Evolutionary conservation across 2,797 vertebrate genomes (phyloP).

Genomic region (Steatocranus sp.): DNA sequence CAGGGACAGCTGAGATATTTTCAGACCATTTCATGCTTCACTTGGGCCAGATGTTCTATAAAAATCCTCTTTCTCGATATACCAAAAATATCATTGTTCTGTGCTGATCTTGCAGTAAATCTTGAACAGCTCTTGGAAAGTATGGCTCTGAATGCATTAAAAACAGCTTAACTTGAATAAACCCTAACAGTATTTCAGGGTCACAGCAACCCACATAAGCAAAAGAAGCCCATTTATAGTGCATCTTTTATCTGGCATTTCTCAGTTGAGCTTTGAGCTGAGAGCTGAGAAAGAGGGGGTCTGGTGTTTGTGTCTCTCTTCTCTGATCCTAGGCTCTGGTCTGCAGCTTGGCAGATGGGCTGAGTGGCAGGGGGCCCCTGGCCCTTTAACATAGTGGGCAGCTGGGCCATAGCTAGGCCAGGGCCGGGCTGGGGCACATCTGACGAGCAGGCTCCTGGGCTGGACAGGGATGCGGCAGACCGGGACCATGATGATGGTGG

Average conservation of each 20-base stretch:
- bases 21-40: conserved; percentile 61
- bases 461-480: conserved; percentile 40
- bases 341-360: conserved; percentile 74
- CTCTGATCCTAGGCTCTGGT: conserved; percentile 61
- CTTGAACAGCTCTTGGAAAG: conserved; percentile 11
- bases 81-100: conserved; percentile 34
- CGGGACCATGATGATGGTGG: conserved; percentile 11
- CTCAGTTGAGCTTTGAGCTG: conserved; percentile 51
- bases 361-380: conserved; percentile 69
- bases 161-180: conserved; percentile 48
- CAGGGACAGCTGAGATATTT: conserved; percentile 53
- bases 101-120: conserved; percentile 43
- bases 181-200: conserved; percentile 49
- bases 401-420: conserved; percentile 63
- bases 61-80: conserved; percentile 34
- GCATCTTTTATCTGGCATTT: conserved; percentile 59
- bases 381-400: conserved; percentile 74
- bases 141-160: conserved; percentile 30
- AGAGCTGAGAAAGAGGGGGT: conserved; percentile 39
- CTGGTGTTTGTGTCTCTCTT: conserved; percentile 50
- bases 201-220: conserved; percentile 59
- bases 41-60: conserved; percentile 65
- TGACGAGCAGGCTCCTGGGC: conserved; percentile 59
- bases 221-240: conserved; percentile 57
- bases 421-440: conserved; percentile 65